Evolutionary conservation across 1,140 invertebrate genomes (phyloP).

Genomic region (Caerostris extrusa): DNA sequence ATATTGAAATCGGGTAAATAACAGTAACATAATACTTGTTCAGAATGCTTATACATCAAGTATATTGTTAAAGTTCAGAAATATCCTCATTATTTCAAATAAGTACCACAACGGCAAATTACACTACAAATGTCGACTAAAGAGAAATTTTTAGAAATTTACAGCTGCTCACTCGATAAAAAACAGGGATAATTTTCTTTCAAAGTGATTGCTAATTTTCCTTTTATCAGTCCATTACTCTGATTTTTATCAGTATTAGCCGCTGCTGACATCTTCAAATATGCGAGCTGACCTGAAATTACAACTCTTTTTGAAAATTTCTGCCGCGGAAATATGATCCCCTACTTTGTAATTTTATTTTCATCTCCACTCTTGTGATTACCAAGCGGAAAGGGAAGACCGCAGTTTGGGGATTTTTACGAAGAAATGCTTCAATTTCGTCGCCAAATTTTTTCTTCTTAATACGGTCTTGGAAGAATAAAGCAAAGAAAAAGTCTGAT

Average conservation of each 20-base stretch:
- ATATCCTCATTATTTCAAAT: no score
- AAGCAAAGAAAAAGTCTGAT: background rate
- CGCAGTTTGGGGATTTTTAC: background rate
- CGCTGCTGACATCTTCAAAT: background rate
- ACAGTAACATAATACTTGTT: no score
- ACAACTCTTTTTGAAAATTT: background rate
- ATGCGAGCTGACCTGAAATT: background rate
- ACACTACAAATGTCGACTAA: background rate
- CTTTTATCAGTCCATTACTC: background rate
- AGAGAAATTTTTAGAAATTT: background rate
- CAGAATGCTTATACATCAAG: no score
- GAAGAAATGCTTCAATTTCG: constrained; percentile 28
- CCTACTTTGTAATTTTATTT: background rate
- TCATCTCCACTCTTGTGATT: background rate
- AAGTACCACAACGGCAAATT: no score
- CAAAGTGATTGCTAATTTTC: background rate
- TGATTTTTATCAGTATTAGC: background rate
- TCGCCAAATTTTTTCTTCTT: background rate
- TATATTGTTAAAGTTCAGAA: no score
- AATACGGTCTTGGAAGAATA: background rate
- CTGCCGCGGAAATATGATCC: background rate
- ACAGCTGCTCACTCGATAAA: background rate
- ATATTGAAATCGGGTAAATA: no score
- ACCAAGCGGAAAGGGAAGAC: background rate
- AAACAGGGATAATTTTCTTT: background rate